phyloP scores from a whole-genome alignment of 2,888 invertebrate species.

The Amphipoea oculea region DNA sequence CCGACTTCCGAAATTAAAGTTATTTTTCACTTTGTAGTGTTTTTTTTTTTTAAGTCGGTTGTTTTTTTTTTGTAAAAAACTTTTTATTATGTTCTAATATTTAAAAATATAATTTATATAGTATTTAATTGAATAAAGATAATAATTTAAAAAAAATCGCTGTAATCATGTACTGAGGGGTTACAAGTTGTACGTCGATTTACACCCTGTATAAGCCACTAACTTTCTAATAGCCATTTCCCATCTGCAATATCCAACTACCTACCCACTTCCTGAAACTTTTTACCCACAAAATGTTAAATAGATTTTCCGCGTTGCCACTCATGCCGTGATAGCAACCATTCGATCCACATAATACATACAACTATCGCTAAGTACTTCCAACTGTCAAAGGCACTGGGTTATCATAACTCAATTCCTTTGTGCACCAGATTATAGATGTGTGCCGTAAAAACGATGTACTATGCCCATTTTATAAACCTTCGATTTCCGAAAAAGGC shows the following conservation, averaged over 20 bases:
- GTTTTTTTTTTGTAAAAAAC: too few species aligned
- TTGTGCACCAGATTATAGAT: constrained; percentile 70
- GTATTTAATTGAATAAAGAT: too few species aligned
- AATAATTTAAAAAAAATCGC: too few species aligned
- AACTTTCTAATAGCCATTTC: constrained; percentile 15
- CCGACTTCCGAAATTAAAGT: too few species aligned
- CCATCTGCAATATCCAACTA: not conserved
- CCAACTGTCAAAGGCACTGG: constrained; percentile 73
- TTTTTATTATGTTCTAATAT: too few species aligned
- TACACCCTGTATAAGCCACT: not conserved
- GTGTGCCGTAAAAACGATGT: constrained; percentile 27
- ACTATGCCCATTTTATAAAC: constrained; percentile 23
- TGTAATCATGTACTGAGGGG: not conserved
- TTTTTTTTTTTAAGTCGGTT: too few species aligned
- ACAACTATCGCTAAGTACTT: constrained; percentile 59
- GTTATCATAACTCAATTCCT: constrained; percentile 74
- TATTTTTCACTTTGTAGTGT: too few species aligned
- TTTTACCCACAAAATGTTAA: constrained; percentile 34
- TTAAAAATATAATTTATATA: too few species aligned
- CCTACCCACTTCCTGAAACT: constrained; percentile 10
- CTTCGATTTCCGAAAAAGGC: not conserved
- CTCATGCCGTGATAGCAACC: constrained; percentile 48
- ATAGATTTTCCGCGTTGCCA: constrained; percentile 40
- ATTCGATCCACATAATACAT: constrained; percentile 53
- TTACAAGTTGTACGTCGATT: not conserved